phyloP scores from a whole-genome alignment of 2,113 vertebrate species.

The Bagarius yarrelli region DNA sequence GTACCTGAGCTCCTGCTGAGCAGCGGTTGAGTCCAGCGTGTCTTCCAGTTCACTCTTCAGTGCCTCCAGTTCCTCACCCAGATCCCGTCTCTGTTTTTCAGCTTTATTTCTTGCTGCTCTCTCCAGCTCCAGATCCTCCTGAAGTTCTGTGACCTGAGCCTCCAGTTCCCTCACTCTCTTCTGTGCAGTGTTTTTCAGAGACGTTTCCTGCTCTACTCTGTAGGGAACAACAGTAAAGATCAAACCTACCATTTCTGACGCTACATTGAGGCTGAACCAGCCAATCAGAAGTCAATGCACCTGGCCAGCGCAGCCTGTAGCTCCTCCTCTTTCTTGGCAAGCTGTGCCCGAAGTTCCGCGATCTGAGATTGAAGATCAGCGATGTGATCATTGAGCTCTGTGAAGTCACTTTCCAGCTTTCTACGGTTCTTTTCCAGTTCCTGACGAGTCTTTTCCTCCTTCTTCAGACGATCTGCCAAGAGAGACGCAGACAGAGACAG shows the following conservation, averaged over 20 bases:
- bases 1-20: conserved; percentile 93
- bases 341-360: conserved; percentile 88
- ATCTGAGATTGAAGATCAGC: conserved; percentile 95
- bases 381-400: conserved; percentile 87
- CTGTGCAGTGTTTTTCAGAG: conserved; percentile 86
- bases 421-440: conserved; percentile 95
- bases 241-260: neutral
- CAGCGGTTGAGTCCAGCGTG: conserved; percentile 90
- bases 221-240: neutral
- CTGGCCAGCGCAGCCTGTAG: conserved; percentile 87
- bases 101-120: conserved; percentile 81
- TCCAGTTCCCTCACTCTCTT: conserved; percentile 95
- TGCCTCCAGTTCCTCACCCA: conserved; percentile 92
- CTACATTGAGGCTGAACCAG: neutral
- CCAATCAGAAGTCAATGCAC: conserved; percentile 60
- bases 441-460: conserved; percentile 90
- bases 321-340: conserved; percentile 96
- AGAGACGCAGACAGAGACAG: neutral
- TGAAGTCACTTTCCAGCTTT: conserved; percentile 92
- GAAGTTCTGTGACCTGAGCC: conserved; percentile 88
- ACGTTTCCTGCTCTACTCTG: conserved; percentile 90
- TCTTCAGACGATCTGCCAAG: conserved; percentile 82
- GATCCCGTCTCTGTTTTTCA: conserved; percentile 88
- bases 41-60: conserved; percentile 94
- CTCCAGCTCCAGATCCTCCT: conserved; percentile 94